Evolutionary conservation across 2,888 invertebrate genomes (phyloP).

Genomic region (Buathra laborator): DNA sequence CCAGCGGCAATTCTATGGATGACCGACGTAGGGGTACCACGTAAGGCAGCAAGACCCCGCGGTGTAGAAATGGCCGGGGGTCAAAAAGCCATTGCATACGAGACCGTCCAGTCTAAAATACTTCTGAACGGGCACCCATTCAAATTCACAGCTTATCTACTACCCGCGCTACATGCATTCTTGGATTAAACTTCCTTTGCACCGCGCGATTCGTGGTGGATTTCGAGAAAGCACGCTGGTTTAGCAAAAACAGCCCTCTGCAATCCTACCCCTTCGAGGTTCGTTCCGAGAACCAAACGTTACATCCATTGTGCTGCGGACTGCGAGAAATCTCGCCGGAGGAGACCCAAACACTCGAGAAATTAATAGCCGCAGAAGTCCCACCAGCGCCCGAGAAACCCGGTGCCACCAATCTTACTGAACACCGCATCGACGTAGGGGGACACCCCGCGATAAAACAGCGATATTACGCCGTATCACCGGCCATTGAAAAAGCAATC

Average conservation of each 20-base stretch:
- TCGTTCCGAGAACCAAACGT: neutral
- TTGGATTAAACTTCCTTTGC: neutral
- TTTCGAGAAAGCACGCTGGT: constrained; percentile 24
- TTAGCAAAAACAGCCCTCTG: neutral
- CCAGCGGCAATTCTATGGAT: constrained; percentile 16
- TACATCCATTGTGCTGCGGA: neutral
- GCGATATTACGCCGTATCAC: constrained; percentile 24
- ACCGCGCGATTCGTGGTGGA: constrained; percentile 10
- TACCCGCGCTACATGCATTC: constrained; percentile 22
- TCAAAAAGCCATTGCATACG: neutral
- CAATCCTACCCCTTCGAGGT: neutral
- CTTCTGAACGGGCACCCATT: neutral
- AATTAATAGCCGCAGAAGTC: neutral
- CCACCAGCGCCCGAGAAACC: neutral
- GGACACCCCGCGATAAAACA: constrained; percentile 30
- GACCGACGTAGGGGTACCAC: neutral
- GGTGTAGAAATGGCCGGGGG: constrained; percentile 36
- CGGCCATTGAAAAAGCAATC: constrained; percentile 13
- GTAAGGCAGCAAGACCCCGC: neutral
- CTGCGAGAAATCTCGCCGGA: neutral
- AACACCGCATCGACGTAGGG: constrained; percentile 16
- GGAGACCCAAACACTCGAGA: neutral
- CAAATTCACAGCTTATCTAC: constrained; percentile 9
- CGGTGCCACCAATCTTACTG: neutral
- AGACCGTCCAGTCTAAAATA: neutral